These are phyloP conservation scores for Struthidea cinerea DNA, from an alignment of 2,113 vertebrate species.

Conservation along the genomic window DNA sequence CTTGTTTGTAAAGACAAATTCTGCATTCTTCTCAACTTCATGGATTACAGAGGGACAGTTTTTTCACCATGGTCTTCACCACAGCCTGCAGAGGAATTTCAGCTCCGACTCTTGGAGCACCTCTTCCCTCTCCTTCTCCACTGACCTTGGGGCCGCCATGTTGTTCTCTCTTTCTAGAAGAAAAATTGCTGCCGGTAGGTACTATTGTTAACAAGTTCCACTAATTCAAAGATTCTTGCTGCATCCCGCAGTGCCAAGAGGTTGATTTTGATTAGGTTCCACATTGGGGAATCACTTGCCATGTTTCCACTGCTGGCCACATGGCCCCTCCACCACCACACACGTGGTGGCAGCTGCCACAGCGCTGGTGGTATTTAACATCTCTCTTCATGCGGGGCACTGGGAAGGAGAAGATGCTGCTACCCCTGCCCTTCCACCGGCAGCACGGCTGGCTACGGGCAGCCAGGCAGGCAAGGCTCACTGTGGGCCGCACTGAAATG, in stretches of 20 bases:
- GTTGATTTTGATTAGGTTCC: not conserved
- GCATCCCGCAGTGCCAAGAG: not conserved
- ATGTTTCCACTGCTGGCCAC: not conserved
- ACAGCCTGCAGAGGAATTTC: not conserved
- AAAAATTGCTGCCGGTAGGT: not conserved
- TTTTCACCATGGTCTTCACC: not conserved
- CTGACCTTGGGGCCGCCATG: not conserved
- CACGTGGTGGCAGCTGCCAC: not conserved
- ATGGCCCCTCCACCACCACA: not conserved
- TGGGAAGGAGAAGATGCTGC: not conserved
- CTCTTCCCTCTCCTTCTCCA: not conserved
- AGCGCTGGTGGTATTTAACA: not conserved
- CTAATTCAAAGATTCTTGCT: not conserved
- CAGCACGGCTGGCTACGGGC: not conserved
- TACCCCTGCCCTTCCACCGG: not conserved
- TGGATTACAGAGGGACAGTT: not conserved
- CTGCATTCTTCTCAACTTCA: no score
- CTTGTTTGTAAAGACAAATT: no score
- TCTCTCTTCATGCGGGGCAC: not conserved
- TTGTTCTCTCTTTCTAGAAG: not conserved
- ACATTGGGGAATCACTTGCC: fast-evolving
- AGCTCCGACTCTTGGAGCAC: not conserved
- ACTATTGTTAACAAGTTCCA: not conserved
- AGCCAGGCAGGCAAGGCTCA: not conserved
- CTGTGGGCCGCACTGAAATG: not conserved